Base-by-base conservation (phyloP, 1,140 invertebrate genomes). In the Solen grandis region DNA sequence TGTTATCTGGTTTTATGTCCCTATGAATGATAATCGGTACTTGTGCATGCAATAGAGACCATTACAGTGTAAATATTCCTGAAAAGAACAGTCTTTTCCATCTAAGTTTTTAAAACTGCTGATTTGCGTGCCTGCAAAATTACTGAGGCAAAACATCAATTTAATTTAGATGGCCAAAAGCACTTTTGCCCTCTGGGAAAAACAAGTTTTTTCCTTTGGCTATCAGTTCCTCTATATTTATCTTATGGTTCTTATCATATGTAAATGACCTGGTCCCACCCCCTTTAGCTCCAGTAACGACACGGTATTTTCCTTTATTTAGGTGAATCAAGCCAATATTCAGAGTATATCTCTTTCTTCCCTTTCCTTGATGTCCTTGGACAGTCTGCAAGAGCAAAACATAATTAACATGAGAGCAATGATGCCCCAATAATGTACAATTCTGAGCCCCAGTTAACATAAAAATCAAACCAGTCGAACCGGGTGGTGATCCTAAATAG, bases 1-100 rank as follows among this genome's bases (percentile, higher is more conserved):
- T 60, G 62, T 85, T 81, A 50, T 81, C 81, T 0, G 70, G 69
- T 50, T 83, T 83, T 16, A 83, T 81, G 33, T 83, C 81, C 46
- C 72, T 69, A 38, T 81, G 81, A n/a, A 80, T 41, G 46, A 81
- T 70, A 8, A 62, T 36, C 62, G 76, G 80, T 5, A 59, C 63
- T 27, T 76, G 54, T 19, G 55, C 19, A 55, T 83, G 77, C 19
- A 85, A 46, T 46, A 46, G 41, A 46, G 41, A 46, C 8, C 41
- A 46, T 46, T 46, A 46, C 41, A 46, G 41, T 46, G 41, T 46
- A 46, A 46, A 46, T 46, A 46, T 46, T 46, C 41, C 41, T 46
- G 41, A 46, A 46, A 46, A 46, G 41, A 10, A 46, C 41, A 46
- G 41, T 46, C 19, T 46, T 46, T 46, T 46, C 41, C 41, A 46